These are phyloP conservation scores for Carcina quercana DNA, from an alignment of 2,888 invertebrate genomes.

Conservation along the genomic window DNA sequence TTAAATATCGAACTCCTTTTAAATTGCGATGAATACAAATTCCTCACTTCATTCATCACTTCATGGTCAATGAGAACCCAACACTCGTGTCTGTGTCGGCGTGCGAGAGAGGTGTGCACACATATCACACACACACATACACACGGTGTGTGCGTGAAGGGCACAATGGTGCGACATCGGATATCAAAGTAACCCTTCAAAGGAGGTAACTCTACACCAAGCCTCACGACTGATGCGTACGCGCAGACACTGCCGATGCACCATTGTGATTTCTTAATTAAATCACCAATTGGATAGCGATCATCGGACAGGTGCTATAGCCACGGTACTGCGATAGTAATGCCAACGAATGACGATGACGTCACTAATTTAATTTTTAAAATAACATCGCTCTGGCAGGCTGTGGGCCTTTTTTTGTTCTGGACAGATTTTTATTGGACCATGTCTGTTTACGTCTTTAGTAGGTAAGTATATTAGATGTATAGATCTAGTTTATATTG, in stretches of 20 bases:
- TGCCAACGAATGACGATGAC: no score
- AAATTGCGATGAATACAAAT: conserved; percentile 6
- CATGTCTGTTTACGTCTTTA: no score
- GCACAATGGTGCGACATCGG: conserved; percentile 25
- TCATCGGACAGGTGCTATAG: conserved; percentile 29
- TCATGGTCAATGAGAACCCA: conserved; percentile 11
- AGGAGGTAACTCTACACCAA: conserved; percentile 15
- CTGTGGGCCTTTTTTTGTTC: no score
- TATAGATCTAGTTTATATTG: no score
- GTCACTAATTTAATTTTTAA: no score
- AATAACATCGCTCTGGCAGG: no score
- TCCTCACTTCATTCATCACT: conserved; percentile 6
- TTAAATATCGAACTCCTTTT: no score
- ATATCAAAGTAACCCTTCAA: conserved; percentile 19
- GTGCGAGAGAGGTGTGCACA: no score
- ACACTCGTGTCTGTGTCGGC: no score
- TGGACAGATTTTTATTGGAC: no score
- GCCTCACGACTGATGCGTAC: conserved; percentile 17
- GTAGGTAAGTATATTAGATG: no score
- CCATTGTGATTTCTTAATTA: conserved; percentile 16
- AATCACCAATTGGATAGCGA: conserved; percentile 17
- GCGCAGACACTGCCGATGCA: conserved; percentile 16
- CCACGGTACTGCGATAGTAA: no score
- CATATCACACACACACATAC: conserved; percentile 16
- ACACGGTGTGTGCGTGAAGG: conserved; percentile 26